These are phyloP conservation scores for Oncopeltus fasciatus DNA, from an alignment of 1,140 invertebrate genomes.

Conservation along the genomic window DNA sequence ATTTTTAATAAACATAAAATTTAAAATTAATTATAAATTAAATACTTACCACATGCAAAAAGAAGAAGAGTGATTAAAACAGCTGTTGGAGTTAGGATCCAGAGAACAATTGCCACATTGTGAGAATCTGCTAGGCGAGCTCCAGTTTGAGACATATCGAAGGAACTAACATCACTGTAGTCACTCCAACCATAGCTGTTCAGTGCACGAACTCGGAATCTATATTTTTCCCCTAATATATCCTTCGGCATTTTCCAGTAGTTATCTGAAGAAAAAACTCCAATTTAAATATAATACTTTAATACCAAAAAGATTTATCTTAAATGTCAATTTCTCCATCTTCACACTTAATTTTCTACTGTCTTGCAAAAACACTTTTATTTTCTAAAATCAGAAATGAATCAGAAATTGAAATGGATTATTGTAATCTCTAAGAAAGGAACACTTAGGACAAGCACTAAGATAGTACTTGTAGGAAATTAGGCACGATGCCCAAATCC, in stretches of 20 bases:
- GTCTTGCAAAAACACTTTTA: no score
- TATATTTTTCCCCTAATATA: conserved; percentile 39
- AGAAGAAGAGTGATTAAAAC: conserved; percentile 28
- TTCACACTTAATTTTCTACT: no score
- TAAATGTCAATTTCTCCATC: no score
- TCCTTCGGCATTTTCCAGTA: conserved; percentile 64
- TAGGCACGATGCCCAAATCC: no score
- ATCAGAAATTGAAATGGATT: no score
- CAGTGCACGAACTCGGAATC: conserved; percentile 60
- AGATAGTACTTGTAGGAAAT: no score
- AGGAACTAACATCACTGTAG: conserved; percentile 50
- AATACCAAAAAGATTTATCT: no score
- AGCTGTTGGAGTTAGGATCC: conserved; percentile 37
- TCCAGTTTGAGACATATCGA: conserved; percentile 34
- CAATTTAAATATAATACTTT: no score
- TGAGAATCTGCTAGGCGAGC: conserved; percentile 42
- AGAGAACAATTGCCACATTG: conserved; percentile 39
- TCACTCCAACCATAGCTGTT: conserved; percentile 61
- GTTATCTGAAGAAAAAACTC: conserved; percentile 40
- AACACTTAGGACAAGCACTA: no score
- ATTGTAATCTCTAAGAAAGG: no score
- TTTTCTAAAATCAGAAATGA: no score
- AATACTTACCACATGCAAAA: conserved; percentile 36
- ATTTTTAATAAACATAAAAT: no score
- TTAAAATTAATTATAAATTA: neutral